Evolutionary conservation across 2,888 invertebrate genomes (phyloP), one percentile per base, ranked within the genome.

Genomic region (Endotricha flammealis): DNA sequence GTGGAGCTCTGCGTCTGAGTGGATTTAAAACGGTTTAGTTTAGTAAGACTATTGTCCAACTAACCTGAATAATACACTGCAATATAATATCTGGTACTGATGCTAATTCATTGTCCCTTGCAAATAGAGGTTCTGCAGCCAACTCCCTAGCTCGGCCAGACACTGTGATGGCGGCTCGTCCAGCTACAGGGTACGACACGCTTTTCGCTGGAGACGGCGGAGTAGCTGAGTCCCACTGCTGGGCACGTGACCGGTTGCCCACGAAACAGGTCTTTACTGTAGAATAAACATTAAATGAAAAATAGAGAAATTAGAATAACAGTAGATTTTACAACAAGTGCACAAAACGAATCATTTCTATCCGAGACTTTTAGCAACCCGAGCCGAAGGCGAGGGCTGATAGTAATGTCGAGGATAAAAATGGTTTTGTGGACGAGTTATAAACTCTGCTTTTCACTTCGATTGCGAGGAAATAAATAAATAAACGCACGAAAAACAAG

Each of bases 191-290:
- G 37, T 88, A 82, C 30, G 42, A 74, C 93, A 95, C 54, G 90
- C 89, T 62, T 92, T 91, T 82, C 72, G 90, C 88, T 4, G 89
- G 77, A 7, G 62, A 48, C n/a, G 88, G 81, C 16, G 88, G 72
- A 41, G 85, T 62, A 6, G 71, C 66, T 1, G 80, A 66, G 29
- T 64, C 64, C 53, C 89, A 78, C 55, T 87, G 86, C 44, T 86
- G 78, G 1, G 94, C 91, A 49, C 96, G 89, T 33, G 90, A 89
- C 20, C 91, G 87, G 17, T 89, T 91, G 1, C 95, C 94, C 9
- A 97, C 95, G 83, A 98, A 96, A 70, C 97, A 97, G 11, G 94
- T 92, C 48, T 95, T 90, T 10, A 95, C 94, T 91, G 81, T 10
- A 46, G 46, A 22, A 25, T n/a, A n/a, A n/a, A n/a, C n/a, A n/a